These are phyloP conservation scores for Campylorhamphus procurvoides DNA, from an alignment of 2,113 vertebrate species.

Conservation along the genomic window DNA sequence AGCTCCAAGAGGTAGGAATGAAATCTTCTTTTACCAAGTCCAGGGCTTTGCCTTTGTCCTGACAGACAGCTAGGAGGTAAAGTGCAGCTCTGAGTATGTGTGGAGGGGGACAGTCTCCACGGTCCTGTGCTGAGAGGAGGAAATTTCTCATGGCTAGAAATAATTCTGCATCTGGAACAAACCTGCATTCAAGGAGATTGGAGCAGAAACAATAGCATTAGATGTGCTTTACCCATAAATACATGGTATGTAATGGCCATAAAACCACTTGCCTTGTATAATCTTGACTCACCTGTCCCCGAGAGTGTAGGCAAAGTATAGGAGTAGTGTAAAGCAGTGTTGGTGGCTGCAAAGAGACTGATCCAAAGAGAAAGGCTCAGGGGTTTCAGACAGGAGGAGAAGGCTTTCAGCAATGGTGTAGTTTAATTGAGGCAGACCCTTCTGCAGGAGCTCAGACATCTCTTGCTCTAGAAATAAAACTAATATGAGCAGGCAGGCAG, in stretches of 20 bases:
- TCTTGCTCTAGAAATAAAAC: constrained; percentile 72
- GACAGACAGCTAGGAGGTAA: constrained; percentile 87
- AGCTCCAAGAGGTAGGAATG: background rate
- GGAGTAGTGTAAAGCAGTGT: constrained; percentile 83
- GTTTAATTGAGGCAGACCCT: constrained; percentile 81
- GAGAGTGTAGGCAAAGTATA: constrained; percentile 79
- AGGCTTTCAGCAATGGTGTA: constrained; percentile 81
- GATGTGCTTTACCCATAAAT: background rate
- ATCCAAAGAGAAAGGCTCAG: constrained; percentile 72
- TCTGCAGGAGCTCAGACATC: constrained; percentile 78
- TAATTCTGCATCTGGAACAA: constrained; percentile 84
- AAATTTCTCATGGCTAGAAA: constrained; percentile 81
- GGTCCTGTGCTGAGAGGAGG: constrained; percentile 80
- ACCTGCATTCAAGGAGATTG: constrained; percentile 74
- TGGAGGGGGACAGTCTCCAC: constrained; percentile 64
- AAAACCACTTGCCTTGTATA: background rate
- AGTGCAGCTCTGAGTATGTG: constrained; percentile 82
- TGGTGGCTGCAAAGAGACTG: constrained; percentile 77
- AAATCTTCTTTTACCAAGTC: constrained; percentile 75
- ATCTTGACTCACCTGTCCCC: constrained; percentile 84
- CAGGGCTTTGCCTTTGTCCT: constrained; percentile 78
- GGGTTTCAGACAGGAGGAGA: constrained; percentile 76
- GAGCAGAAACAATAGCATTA: background rate
- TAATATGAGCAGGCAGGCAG: background rate
- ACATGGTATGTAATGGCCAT: background rate